These are phyloP conservation scores for Scophthalmus maximus DNA, from an alignment of 2,113 vertebrate species.

Conservation along the genomic window DNA sequence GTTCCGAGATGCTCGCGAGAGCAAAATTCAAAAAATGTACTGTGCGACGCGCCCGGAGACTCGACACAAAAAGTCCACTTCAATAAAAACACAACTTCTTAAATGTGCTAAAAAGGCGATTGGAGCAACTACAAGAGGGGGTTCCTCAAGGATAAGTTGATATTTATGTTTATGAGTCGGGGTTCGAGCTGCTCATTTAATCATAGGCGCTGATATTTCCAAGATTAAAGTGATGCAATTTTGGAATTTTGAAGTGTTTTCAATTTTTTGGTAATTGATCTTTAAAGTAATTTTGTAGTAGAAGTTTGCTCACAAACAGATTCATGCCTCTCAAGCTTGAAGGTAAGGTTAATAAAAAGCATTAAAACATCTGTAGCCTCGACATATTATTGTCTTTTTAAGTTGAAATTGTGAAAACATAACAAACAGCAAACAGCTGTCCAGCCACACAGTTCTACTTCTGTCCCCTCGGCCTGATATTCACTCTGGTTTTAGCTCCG, in stretches of 20 bases:
- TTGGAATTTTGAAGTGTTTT: not conserved
- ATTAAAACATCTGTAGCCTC: too few relatives aligned
- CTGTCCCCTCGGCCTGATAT: too few relatives aligned
- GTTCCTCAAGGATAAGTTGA: not conserved
- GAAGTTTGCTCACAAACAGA: not conserved
- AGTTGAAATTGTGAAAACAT: too few relatives aligned
- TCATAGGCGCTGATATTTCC: not conserved
- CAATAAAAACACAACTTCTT: conserved; percentile 11
- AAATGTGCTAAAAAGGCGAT: not conserved
- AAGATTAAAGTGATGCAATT: conserved; percentile 11
- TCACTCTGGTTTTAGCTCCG: too few relatives aligned
- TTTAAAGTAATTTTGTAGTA: conserved; percentile 3
- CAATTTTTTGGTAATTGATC: conserved; percentile 1
- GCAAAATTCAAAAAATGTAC: conserved; percentile 44
- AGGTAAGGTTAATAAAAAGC: too few relatives aligned
- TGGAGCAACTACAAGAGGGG: not conserved
- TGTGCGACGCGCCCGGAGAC: conserved; percentile 6
- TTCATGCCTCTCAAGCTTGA: not conserved
- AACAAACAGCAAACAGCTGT: too few relatives aligned
- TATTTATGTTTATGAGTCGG: not conserved
- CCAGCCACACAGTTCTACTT: too few relatives aligned
- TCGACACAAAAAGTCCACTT: conserved; percentile 20
- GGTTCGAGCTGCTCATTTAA: not conserved
- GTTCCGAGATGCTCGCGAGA: conserved; percentile 14
- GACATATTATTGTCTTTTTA: too few relatives aligned